These are phyloP conservation scores for Hyperoplus immaculatus DNA, from an alignment of 2,797 vertebrate genomes.

Conservation along the genomic window DNA sequence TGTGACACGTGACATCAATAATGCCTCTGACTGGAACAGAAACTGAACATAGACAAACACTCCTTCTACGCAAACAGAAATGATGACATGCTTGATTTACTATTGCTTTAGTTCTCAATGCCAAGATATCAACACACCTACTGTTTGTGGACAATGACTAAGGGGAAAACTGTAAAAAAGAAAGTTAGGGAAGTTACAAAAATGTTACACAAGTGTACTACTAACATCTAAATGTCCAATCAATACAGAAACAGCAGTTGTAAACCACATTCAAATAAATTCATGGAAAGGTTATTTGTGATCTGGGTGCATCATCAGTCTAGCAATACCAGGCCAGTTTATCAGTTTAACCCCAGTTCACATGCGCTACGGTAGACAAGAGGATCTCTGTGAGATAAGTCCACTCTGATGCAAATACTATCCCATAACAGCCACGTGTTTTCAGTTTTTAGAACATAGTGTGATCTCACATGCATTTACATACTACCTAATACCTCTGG, in stretches of 20 bases:
- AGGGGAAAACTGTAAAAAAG: neutral
- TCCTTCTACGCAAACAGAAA: constrained; percentile 38
- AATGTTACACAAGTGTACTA: neutral
- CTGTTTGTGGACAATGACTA: neutral
- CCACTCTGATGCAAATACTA: constrained; percentile 73
- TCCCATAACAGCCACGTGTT: constrained; percentile 29
- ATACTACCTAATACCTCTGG: constrained; percentile 25
- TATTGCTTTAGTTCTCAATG: neutral
- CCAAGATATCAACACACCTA: constrained; percentile 7
- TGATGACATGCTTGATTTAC: constrained; percentile 4
- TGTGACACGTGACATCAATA: neutral
- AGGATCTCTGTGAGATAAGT: constrained; percentile 52
- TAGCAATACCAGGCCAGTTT: constrained; percentile 11
- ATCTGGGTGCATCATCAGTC: neutral
- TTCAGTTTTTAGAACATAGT: constrained; percentile 33
- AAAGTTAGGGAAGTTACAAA: neutral
- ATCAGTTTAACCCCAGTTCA: constrained; percentile 11
- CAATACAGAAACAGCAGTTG: neutral
- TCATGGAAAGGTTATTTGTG: neutral
- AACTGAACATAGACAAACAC: constrained; percentile 7
- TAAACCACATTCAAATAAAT: constrained; percentile 23
- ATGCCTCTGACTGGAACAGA: neutral
- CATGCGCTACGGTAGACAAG: constrained; percentile 39
- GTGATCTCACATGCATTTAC: constrained; percentile 57
- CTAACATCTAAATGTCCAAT: neutral